A percentile compares a stretch with the other conserved stretches of the same genome.
Evolutionary conservation across 2,113 vertebrate genomes (phyloP).

Genomic region (Aix galericulata): DNA sequence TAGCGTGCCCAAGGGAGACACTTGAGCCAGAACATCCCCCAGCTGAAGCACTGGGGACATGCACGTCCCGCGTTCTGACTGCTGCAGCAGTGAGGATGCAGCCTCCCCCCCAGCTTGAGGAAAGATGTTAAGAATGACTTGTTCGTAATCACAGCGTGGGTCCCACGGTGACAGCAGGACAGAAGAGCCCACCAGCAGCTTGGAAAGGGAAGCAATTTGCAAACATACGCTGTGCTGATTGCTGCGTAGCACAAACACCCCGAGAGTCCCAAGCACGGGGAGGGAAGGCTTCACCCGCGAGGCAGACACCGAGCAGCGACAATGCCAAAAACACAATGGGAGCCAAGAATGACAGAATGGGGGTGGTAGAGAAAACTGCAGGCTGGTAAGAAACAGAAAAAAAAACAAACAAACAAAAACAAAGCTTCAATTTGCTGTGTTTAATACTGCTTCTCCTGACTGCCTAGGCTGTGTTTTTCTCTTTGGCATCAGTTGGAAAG

Average conservation of each 20-base stretch:
- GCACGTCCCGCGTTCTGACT: neutral
- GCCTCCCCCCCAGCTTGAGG: neutral
- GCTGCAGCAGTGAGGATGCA: neutral
- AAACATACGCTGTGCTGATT: neutral
- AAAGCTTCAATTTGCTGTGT: neutral
- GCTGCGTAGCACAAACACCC: neutral
- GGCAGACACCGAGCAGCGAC: neutral
- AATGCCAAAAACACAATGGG: neutral
- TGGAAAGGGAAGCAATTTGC: neutral
- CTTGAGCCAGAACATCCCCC: neutral
- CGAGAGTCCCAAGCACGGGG: neutral
- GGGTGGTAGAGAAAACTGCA: neutral
- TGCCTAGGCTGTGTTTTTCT: neutral
- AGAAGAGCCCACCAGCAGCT: neutral
- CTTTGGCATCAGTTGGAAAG: neutral
- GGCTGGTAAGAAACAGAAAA: neutral
- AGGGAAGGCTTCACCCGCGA: neutral
- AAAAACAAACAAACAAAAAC: no score
- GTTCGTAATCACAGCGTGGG: neutral
- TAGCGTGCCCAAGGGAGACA: neutral
- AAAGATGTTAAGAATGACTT: neutral
- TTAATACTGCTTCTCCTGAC: neutral
- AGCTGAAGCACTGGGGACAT: neutral
- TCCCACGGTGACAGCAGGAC: neutral
- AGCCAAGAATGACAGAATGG: neutral